These are phyloP conservation scores for Macroglossus sobrinus DNA, from an alignment of 2,113 vertebrate species.

Conservation along the genomic window DNA sequence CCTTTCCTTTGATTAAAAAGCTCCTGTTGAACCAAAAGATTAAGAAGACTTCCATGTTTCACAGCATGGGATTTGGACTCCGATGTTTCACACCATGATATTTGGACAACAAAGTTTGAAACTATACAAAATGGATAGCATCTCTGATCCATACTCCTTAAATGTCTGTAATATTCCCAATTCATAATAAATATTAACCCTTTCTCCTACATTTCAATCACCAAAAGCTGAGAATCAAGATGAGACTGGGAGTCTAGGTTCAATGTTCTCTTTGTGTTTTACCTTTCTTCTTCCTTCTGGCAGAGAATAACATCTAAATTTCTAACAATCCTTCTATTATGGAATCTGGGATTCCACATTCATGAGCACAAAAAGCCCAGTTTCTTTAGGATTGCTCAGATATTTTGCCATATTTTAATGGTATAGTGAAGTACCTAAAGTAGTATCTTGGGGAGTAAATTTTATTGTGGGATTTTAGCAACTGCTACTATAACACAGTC, in stretches of 20 bases:
- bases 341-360: not conserved
- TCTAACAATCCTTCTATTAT: not conserved
- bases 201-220: not conserved
- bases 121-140: not conserved
- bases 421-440: not conserved
- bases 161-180: not conserved
- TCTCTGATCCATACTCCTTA: not conserved
- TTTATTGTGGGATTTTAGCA: not conserved
- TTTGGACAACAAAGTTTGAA: not conserved
- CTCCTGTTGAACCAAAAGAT: not conserved
- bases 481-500: not conserved
- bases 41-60: not conserved
- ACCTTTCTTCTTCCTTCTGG: not conserved
- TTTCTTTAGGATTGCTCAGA: not conserved
- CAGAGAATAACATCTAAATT: not conserved
- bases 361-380: not conserved
- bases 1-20: not conserved
- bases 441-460: not conserved
- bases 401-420: not conserved
- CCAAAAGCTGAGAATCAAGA: not conserved
- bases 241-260: not conserved
- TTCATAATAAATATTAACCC: not conserved
- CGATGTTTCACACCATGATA: no score
- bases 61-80: not conserved
- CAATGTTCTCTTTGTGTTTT: not conserved